A percentile compares a stretch with the other conserved stretches of the same genome.
Conservation (phyloP, 2,888 invertebrate genomes). For the Morpho achilles region DNA sequence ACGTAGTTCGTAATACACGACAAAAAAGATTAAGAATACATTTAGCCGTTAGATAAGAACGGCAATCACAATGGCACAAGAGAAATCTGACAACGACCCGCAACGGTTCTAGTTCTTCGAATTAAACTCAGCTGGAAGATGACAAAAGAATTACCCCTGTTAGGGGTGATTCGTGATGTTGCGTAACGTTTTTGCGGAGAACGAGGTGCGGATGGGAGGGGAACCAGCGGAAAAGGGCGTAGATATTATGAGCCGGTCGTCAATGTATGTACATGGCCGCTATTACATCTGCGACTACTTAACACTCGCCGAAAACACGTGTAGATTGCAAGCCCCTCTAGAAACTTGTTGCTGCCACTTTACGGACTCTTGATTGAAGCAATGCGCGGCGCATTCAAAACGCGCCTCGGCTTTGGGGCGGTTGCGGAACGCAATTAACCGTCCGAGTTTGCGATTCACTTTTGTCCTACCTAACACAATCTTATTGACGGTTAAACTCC, state of each 20-base stretch:
- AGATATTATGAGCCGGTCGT: conserved; percentile 23
- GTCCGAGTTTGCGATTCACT: neutral
- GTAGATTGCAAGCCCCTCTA: conserved; percentile 22
- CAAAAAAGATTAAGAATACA: conserved; percentile 20
- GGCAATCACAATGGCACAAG: conserved; percentile 20
- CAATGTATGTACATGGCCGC: conserved; percentile 24
- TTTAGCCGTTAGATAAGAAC: conserved; percentile 28
- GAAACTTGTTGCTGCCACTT: conserved; percentile 22
- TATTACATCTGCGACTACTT: conserved; percentile 29
- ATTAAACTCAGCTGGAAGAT: conserved; percentile 29
- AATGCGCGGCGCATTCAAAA: conserved; percentile 14
- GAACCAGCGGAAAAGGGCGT: conserved; percentile 26
- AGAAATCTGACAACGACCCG: conserved; percentile 23
- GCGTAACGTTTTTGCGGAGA: conserved; percentile 25
- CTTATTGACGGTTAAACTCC: neutral
- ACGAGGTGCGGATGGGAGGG: conserved; percentile 11
- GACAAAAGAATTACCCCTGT: conserved; percentile 31
- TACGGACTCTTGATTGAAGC: conserved; percentile 15
- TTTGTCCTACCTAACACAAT: neutral
- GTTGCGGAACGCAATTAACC: conserved; percentile 1
- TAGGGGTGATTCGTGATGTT: conserved; percentile 31
- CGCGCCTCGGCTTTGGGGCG: conserved; percentile 1
- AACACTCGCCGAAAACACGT: conserved; percentile 28
- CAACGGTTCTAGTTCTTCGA: conserved; percentile 27
- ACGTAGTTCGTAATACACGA: conserved; percentile 8